Percentiles rank a stretch among this genome's conserved stretches.
Evolutionary conservation across 1,140 invertebrate species (phyloP).

Genomic region (Bradysia coprophila): DNA sequence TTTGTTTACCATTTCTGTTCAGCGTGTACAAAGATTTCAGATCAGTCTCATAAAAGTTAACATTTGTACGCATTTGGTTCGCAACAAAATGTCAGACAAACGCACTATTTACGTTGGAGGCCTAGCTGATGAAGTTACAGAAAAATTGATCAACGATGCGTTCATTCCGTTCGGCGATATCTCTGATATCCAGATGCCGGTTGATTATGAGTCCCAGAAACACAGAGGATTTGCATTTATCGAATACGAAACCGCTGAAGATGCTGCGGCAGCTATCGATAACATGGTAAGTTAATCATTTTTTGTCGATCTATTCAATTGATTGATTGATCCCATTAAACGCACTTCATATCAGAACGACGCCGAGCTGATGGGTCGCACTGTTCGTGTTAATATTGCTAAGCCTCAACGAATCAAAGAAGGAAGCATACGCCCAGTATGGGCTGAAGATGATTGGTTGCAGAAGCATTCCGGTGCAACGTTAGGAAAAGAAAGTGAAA

Average conservation of each 20-base stretch:
- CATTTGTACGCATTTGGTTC: too few relatives aligned
- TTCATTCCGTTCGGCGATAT: constrained; percentile 98
- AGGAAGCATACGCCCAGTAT: constrained; percentile 84
- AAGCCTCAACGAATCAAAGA: constrained; percentile 92
- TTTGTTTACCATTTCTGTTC: too few relatives aligned
- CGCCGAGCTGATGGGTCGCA: constrained; percentile 91
- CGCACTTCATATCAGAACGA: constrained; percentile 87
- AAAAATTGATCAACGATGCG: constrained; percentile 86
- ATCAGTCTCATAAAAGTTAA: too few relatives aligned
- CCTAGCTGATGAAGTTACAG: constrained; percentile 91
- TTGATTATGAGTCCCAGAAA: constrained; percentile 96
- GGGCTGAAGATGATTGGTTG: constrained; percentile 94
- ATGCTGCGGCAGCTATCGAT: constrained; percentile 94
- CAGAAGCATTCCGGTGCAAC: constrained; percentile 86
- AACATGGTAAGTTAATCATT: constrained; percentile 74
- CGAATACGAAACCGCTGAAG: constrained; percentile 88
- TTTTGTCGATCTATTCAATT: background rate
- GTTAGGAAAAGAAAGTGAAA: constrained; percentile 31
- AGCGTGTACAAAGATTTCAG: too few relatives aligned
- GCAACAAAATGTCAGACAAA: constrained; percentile 31
- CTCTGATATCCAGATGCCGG: constrained; percentile 89
- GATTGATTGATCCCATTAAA: too few relatives aligned
- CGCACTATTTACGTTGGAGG: constrained; percentile 73
- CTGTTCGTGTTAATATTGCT: constrained; percentile 91
- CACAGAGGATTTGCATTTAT: constrained; percentile 96